Base-by-base conservation (phyloP, 2,113 vertebrate genomes). In the Pomatostomus ruficeps region DNA sequence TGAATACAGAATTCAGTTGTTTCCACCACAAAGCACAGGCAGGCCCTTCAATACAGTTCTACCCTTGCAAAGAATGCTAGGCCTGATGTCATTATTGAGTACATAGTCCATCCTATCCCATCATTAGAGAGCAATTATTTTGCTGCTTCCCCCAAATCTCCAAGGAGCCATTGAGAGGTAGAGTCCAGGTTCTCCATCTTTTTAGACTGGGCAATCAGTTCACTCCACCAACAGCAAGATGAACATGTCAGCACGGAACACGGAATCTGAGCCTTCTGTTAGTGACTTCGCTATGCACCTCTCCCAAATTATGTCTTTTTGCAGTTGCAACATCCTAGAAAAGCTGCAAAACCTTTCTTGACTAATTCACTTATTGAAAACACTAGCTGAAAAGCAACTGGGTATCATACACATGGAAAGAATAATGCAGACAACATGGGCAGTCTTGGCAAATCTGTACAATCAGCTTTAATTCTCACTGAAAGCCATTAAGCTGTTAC, bases 261-360 rank as follows among this genome's bases (percentile, higher is more conserved):
- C 3, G 17, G 45, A 80, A 65, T 68, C 16, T 61, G 25, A 84
- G 57, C 6, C 17, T 46, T 38, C 21, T 73, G 1, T 35, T 48
- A 52, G 0, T 2, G 9, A 15, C 19, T 51, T 17, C 2, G 1
- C 22, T 59, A 10, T 5, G 25, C 5, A 38, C 10, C 7, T 25
- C 20, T 67, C 10, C 26, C 35, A 63, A 8, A 25, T 16, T 14
- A 21, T 9, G 7, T 40, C 16, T 25, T 31, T 81, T 40, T 55
- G 26, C 18, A 65, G 33, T 36, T 66, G 36, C 36, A 61, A 16
- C 36, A 57, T 14, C 13, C 7, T 25, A 59, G 19, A 7, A 66
- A 65, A 82, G 19, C 24, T 71, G 31, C 19, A 72, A 43, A 79
- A 75, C 45, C 6, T 36, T 36, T 36, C 43, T 52, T 72, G 28